Base-by-base conservation (phyloP, 2,113 vertebrate genomes). In the Motacilla tschutschensis region DNA sequence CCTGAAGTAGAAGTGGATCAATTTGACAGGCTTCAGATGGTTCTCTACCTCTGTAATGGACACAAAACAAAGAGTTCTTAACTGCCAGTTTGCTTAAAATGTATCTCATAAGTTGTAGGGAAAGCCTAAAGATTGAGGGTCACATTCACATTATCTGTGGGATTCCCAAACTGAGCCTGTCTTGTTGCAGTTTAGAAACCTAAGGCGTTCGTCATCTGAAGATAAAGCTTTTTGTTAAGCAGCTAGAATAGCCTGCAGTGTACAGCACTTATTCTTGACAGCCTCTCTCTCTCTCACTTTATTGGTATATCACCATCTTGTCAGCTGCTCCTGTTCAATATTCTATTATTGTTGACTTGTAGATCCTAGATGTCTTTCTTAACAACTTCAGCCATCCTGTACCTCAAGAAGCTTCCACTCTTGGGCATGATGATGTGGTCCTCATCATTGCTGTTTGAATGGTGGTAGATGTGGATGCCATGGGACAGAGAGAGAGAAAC, bases 341-440 rank as follows among this genome's bases (percentile, higher is more conserved):
- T 57, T 66, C 41, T 84, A 1, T 55, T 41, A 41, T 17, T 31
- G 10, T 60, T 71, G 53, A 29, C 38, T 73, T 57, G 33, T 51
- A 66, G 21, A 71, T 19, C 47, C 25, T 28, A 80, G 10, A 9
- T 41, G 33, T 57, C 16, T 60, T n/a, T 57, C 2, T 6, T 40
- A 57, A 46, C 5, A 28, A n/a, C 14, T 67, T 57, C 48, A 57
- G 48, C 48, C 22, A 51, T 18, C 3, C 9, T 51, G 9, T 67
- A 41, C 21, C 19, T 78, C 29, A 41, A 51, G 33, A 62, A 62
- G 8, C 67, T 57, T 83, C 19, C 22, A 29, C 7, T 47, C 9
- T 35, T 58, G 60, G 4, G 12, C 33, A 26, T 47, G 38, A 11
- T 46, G 43, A 19, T 0, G 0, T 58, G 2, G 10, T 35, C n/a